phyloP scores from a whole-genome alignment of 2,797 vertebrate genomes.

The Sebastes diaconus region DNA sequence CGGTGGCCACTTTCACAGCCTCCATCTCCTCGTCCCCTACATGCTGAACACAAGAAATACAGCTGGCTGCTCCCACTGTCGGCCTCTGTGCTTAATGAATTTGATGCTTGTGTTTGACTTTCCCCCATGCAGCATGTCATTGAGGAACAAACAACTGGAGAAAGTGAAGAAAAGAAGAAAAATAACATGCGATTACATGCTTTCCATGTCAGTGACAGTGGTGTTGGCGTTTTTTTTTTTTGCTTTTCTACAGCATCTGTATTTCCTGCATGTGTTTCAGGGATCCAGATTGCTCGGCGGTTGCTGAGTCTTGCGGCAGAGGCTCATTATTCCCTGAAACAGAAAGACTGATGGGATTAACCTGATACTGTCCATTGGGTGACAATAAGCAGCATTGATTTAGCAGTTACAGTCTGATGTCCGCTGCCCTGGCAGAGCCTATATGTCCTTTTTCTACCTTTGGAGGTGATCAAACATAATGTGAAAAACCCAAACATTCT shows the following conservation, averaged over 20 bases:
- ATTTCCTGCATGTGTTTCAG: neutral
- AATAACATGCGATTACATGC: neutral
- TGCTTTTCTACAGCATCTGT: neutral
- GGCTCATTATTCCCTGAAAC: conserved; percentile 27
- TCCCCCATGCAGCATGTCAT: neutral
- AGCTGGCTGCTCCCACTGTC: conserved; percentile 16
- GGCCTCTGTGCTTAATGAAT: neutral
- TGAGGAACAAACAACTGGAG: neutral
- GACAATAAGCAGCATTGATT: conserved; percentile 75
- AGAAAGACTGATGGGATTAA: conserved; percentile 40
- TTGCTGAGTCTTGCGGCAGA: neutral
- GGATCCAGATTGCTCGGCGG: neutral
- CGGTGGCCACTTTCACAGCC: conserved; percentile 8
- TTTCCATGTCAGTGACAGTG: neutral
- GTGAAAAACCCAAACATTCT: no score
- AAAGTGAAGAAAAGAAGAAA: neutral
- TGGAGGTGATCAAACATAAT: conserved; percentile 20
- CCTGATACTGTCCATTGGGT: conserved; percentile 60
- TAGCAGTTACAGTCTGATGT: conserved; percentile 65
- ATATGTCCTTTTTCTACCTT: conserved; percentile 38
- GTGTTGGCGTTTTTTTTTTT: neutral
- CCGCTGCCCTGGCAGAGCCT: conserved; percentile 8
- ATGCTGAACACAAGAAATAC: conserved; percentile 4
- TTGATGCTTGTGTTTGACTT: neutral
- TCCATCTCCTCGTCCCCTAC: neutral